These are phyloP conservation scores for Heloderma charlesbogerti DNA, from an alignment of 2,113 vertebrate genomes.

Conservation along the genomic window DNA sequence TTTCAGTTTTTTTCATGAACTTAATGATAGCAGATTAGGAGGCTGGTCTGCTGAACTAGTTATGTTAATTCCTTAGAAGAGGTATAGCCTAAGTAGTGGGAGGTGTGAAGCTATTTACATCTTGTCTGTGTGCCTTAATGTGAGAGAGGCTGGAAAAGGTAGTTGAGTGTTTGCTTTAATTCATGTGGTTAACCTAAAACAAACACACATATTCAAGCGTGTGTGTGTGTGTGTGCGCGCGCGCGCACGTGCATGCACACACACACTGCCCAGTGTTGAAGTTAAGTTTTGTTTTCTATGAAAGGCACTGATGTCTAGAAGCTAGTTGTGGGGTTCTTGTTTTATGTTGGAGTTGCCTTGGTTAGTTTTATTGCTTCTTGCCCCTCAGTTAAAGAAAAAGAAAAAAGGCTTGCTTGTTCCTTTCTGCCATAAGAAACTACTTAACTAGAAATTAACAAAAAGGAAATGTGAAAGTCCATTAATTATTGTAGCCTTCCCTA, in stretches of 20 bases:
- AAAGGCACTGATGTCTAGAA: slow-evolving; percentile 38
- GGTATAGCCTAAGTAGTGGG: slow-evolving; percentile 10
- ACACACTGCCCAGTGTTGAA: slow-evolving; percentile 22
- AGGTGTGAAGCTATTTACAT: slow-evolving; percentile 2
- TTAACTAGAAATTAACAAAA: neutral
- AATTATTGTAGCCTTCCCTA: slow-evolving; percentile 57
- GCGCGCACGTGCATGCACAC: neutral
- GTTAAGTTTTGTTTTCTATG: slow-evolving; percentile 20
- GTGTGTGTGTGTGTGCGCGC: too few species aligned
- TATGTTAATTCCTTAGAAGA: slow-evolving; percentile 31
- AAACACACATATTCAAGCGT: too few species aligned
- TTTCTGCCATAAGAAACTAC: slow-evolving; percentile 52
- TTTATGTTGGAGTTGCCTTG: slow-evolving; percentile 38
- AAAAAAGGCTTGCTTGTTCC: slow-evolving; percentile 36
- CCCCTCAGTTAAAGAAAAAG: slow-evolving; percentile 13
- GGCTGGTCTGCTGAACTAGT: slow-evolving; percentile 33
- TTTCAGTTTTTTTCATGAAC: neutral
- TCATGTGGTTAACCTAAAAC: slow-evolving; percentile 52
- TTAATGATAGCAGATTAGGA: slow-evolving; percentile 29
- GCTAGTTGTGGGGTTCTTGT: slow-evolving; percentile 34
- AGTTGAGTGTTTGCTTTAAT: slow-evolving; percentile 66
- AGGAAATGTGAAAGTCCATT: slow-evolving; percentile 41
- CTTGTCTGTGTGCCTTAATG: neutral
- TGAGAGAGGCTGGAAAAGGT: slow-evolving; percentile 60
- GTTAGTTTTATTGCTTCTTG: slow-evolving; percentile 38